Evolutionary conservation across 1,140 invertebrate species (phyloP).

Genomic region (Grapholita molesta): DNA sequence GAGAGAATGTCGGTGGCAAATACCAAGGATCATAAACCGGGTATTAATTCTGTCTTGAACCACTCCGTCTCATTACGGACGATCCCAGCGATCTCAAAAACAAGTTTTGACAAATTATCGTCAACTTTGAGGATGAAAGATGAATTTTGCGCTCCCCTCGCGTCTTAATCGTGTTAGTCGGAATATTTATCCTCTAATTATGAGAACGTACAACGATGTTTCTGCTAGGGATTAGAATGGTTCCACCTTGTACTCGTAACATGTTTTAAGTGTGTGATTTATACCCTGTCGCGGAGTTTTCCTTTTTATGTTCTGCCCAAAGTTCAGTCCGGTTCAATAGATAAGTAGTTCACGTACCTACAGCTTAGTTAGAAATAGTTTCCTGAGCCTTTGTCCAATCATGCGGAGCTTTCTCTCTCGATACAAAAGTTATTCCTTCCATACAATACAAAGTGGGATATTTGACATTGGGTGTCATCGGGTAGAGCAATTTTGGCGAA

Average conservation of each 20-base stretch:
- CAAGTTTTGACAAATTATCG: conserved; percentile 17
- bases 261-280: not conserved
- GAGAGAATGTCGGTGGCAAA: not conserved
- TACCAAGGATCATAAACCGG: not conserved
- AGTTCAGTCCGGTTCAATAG: conserved; percentile 2
- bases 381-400: not conserved
- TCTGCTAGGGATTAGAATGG: not conserved
- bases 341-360: not conserved
- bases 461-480: not conserved
- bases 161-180: conserved; percentile 27
- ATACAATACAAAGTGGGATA: not conserved
- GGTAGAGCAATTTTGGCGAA: not conserved
- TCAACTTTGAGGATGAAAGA: conserved; percentile 10
- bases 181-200: conserved; percentile 31
- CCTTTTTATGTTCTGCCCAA: not conserved
- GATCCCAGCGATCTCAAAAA: not conserved
- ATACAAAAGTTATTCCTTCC: not conserved
- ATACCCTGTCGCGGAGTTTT: not conserved
- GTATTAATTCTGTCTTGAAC: not conserved
- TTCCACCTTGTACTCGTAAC: not conserved
- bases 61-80: conserved; percentile 1
- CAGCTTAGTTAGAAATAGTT: conserved; percentile 6
- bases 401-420: conserved; percentile 4
- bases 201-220: conserved; percentile 20
- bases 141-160: conserved; percentile 18